Evolutionary conservation across 2,888 invertebrate genomes (phyloP).

Genomic region (Timandra comae): DNA sequence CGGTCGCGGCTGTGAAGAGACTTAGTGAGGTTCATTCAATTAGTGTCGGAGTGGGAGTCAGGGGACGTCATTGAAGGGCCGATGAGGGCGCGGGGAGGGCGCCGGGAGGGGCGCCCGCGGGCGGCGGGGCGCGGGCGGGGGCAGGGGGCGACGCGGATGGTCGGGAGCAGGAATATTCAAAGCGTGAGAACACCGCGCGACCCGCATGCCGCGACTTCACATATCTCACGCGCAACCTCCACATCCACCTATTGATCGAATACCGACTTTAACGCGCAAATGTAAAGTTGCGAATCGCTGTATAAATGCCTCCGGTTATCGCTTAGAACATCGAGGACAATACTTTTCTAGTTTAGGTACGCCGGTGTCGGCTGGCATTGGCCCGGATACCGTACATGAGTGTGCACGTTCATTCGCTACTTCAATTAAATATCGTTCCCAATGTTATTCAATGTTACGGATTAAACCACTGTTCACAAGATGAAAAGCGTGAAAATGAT

Average conservation of each 20-base stretch:
- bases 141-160: slow-evolving; percentile 35
- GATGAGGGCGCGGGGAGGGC: slow-evolving; percentile 39
- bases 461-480: too few species aligned
- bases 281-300: slow-evolving; percentile 43
- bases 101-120: slow-evolving; percentile 29
- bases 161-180: slow-evolving; percentile 74
- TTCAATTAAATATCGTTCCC: too few species aligned
- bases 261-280: slow-evolving; percentile 36
- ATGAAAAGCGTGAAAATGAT: too few species aligned
- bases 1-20: slow-evolving; percentile 54
- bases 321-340: slow-evolving; percentile 74
- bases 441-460: too few species aligned
- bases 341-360: slow-evolving; percentile 76
- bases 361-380: slow-evolving; percentile 66
- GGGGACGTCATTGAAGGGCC: slow-evolving; percentile 69
- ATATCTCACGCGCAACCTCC: slow-evolving; percentile 76
- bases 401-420: slow-evolving; percentile 58
- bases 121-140: slow-evolving; percentile 36
- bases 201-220: slow-evolving; percentile 75
- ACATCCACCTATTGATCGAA: slow-evolving; percentile 30
- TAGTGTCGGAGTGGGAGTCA: slow-evolving; percentile 60
- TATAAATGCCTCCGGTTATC: slow-evolving; percentile 53
- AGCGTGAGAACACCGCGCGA: slow-evolving; percentile 76
- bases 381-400: slow-evolving; percentile 71
- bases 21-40: slow-evolving; percentile 66